These are phyloP conservation scores for Crematogaster levior DNA, from an alignment of 2,888 invertebrate genomes.

Conservation along the genomic window DNA sequence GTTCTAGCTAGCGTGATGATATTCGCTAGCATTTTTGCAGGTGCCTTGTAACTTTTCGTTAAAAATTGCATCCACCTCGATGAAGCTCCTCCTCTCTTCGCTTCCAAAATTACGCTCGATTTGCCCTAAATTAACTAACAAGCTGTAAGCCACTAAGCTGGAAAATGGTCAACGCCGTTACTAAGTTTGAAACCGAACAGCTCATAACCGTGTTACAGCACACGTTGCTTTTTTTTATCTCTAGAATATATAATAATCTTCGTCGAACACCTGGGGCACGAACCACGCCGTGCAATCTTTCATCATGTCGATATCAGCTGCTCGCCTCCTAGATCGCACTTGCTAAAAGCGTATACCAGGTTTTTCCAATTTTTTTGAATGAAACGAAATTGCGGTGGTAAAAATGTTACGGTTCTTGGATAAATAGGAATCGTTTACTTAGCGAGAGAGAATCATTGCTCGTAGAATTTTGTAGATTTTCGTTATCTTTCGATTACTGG, in stretches of 20 bases:
- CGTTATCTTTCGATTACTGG: neutral
- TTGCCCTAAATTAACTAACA: constrained; percentile 30
- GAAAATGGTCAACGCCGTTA: constrained; percentile 30
- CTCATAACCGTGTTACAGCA: constrained; percentile 1
- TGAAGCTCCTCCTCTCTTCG: neutral
- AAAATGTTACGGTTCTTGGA: neutral
- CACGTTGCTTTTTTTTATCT: constrained; percentile 29
- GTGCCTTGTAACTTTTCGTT: neutral
- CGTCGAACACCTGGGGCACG: constrained; percentile 57
- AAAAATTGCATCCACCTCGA: neutral
- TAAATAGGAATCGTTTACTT: constrained; percentile 5
- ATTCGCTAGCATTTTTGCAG: neutral
- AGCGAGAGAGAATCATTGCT: neutral
- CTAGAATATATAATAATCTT: constrained; percentile 38
- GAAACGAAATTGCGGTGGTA: neutral
- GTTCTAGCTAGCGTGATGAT: neutral
- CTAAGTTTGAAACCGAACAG: constrained; percentile 7
- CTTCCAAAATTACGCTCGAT: constrained; percentile 27
- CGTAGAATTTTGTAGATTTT: neutral
- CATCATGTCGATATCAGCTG: constrained; percentile 54
- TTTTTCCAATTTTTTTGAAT: constrained; percentile 11
- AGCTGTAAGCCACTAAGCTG: constrained; percentile 27
- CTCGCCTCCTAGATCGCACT: neutral
- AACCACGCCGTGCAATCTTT: constrained; percentile 50
- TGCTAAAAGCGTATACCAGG: neutral